Base-by-base conservation (phyloP, 2,888 invertebrate genomes). In the Spodoptera exigua region DNA sequence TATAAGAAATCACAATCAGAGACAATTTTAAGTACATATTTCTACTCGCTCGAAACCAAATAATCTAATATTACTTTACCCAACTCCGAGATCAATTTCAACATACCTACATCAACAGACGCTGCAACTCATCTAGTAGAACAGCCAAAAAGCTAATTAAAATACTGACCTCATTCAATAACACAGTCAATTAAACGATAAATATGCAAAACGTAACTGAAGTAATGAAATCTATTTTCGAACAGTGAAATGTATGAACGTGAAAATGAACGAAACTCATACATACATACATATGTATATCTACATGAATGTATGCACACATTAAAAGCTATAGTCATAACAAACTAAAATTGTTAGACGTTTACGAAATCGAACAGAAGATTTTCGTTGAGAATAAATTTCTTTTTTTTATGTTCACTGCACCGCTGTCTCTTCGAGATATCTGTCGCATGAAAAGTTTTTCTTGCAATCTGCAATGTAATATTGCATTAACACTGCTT, bases 191-290 rank as follows among this genome's bases (percentile, higher is more conserved):
- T 36, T 45, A 27, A 34, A 21, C 40, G 10, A 14, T 14, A 21
- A 18, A 32, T 45, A 48, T 51, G 32, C 45, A 46, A 52, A 54
- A 32, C 51, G 14, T 3, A 0, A 7, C 10, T 32, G 44, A 61
- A 45, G 35, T 16, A 60, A 35, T 67, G 14, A 45, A 44, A 51
- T 13, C 63, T 64, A 69, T 64, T 63, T 62, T 46, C 18, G 51
- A 51, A 13, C 62, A 51, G 40, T 3, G 0, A 40, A 7, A 40
- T 11, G 21, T 27, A 60, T 14, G n/a, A 16, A 59, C 4, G 14
- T 17, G 36, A 46, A 46, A 36, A 45, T 51, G 11, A 37, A 17
- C 37, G 43, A 43, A 9, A 27, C 61, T 35, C 34, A 14, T 17
- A 39, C 17, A 37, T 16, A 17, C 16, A 27, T 27, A 27, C 27